Percentiles rank a stretch among this genome's conserved stretches.
Conservation (phyloP, 2,888 invertebrate genomes). For the Hemistola chrysoprasaria region DNA sequence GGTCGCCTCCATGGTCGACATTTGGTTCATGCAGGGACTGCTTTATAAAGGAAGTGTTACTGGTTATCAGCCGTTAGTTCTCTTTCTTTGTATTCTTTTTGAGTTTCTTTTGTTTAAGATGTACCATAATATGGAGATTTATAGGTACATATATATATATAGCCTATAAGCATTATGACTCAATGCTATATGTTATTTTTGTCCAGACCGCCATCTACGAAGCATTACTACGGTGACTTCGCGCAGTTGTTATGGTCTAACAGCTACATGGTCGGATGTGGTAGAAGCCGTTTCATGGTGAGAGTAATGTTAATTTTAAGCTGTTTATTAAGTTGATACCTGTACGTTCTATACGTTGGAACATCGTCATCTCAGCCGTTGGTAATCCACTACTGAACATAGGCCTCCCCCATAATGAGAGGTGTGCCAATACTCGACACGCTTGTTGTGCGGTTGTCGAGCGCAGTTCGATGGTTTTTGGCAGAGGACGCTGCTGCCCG, state of each 20-base stretch:
- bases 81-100: background rate
- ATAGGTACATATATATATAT: too few species aligned
- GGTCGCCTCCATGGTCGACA: slow-evolving; percentile 66
- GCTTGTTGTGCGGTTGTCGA: too few species aligned
- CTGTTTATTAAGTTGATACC: too few species aligned
- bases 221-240: slow-evolving; percentile 58
- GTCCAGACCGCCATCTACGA: slow-evolving; percentile 37
- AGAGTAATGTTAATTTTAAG: slow-evolving; percentile 11
- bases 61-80: slow-evolving; percentile 52
- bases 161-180: too few species aligned
- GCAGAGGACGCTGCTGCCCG: too few species aligned
- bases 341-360: too few species aligned
- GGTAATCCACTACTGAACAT: too few species aligned
- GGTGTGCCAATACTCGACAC: too few species aligned
- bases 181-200: slow-evolving; percentile 8
- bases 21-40: slow-evolving; percentile 69
- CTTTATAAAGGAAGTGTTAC: slow-evolving; percentile 55
- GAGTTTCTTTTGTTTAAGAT: background rate
- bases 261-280: slow-evolving; percentile 71
- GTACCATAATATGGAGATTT: too few species aligned
- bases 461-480: too few species aligned
- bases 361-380: too few species aligned
- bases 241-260: slow-evolving; percentile 66
- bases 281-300: slow-evolving; percentile 68
- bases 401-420: too few species aligned